Base-by-base conservation (phyloP, 2,113 vertebrate species). In the Neolamprologus cancellatus region DNA sequence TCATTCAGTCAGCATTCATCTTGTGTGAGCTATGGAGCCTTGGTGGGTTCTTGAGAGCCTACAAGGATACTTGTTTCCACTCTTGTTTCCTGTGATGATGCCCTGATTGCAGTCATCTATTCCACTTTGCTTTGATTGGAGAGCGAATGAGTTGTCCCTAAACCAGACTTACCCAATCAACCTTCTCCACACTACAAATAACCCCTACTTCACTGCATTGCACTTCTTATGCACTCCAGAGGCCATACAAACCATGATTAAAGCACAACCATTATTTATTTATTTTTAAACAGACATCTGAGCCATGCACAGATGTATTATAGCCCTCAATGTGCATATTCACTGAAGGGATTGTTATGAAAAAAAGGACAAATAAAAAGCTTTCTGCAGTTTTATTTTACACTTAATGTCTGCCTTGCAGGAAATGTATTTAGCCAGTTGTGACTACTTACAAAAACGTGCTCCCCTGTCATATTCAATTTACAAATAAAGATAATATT, bases 91-190 rank as follows among this genome's bases (percentile, higher is more conserved):
- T 57, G 52, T 80, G 79, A 87, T 85, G 84, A 81, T 84, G 36
- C 80, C 83, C 46, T 94, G 89, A 94, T 93, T 94, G 82, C 50
- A 78, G 82, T 20, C 52, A 61, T 79, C 81, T 81, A n/a, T 39
- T 4, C 55, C 79, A 83, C 90, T 92, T 86, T 9, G n/a, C 82
- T 84, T 87, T 94, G 91, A 94, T 94, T 93, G 64, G 76, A 89
- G 85, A 84, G 83, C 41, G 18, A 89, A 53, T 83, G 79, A 90
- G 86, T 84, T 36, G 39, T 85, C 36, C 78, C 89, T 89, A 50
- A 69, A 83, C 50, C 79, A 91, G 71, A 87, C 84, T 48, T 52
- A 44, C 64, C 76, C 78, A 86, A 93, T 94, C 94, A 91, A 84
- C 88, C 66, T 78, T 85, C 61, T 84, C 85, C 41, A 79, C 41